Evolutionary conservation across 1,140 invertebrate species (phyloP), one percentile per base, ranked within the genome.

Genomic region (Vanessa atalanta): DNA sequence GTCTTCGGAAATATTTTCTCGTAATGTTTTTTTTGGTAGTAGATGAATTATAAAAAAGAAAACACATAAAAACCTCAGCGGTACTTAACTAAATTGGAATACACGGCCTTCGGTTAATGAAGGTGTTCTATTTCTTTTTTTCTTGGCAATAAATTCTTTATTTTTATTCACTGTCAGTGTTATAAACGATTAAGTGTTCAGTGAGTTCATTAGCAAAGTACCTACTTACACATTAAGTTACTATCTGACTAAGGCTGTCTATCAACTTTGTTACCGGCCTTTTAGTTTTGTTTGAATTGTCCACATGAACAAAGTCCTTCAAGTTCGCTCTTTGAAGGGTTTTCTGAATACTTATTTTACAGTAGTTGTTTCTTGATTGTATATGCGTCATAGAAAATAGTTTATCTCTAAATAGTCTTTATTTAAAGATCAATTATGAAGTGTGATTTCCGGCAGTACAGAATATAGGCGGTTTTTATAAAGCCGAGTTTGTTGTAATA

Each of bases 271-370:
- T 37, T 55, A 37, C 26, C 16, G 50, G 53, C 65, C n/a, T 55
- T 53, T 67, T 67, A 37, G 65, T 67, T 67, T 55, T 13, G 26
- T 55, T 55, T 67, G 50, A 67, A 26, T 57, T 57, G 53, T 20
- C 53, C 53, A 26, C 16, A 57, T 13, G 20, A 57, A 23, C 53
- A 13, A 57, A 57, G 53, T 57, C 53, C 20, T 23, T 57, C 16
- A 57, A 16, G 23, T 20, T 23, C 53, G 7, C 20, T 31, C 26
- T 31, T 31, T 57, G 53, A 57, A 57, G 23, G 53, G 12, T 57
- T 57, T 57, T 20, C 16, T 57, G 53, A 23, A 53, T 16, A n/a
- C n/a, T n/a, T n/a, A 57, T 57, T 11, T 11, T 11, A 13, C 11
- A 16, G 9, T 26, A 11, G 12, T 50, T 50, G 13, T 50, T 50